Base-by-base conservation (phyloP, 2,888 invertebrate genomes). In the Elegia similella region DNA sequence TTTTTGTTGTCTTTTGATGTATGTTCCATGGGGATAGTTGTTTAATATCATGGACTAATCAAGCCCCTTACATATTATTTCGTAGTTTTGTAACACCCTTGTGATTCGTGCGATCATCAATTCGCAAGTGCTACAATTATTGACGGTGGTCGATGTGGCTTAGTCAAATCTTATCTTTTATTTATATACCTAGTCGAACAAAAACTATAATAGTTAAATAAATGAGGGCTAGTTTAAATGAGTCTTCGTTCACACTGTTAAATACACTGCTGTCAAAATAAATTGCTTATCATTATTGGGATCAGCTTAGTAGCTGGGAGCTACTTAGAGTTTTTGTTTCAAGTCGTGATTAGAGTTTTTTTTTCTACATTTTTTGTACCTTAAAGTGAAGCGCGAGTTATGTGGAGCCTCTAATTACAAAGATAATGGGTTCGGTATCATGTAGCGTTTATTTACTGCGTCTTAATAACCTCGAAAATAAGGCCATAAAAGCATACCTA, bases 241-340 rank as follows among this genome's bases (percentile, higher is more conserved):
- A 48, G 56, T 42, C 42, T 48, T 56, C 50, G 15, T 44, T 47
- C 42, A 56, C 48, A 48, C 38, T 55, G 61, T 58, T 74, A 71
- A 71, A 69, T 70, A 72, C 60, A 64, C 62, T 60, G 38, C 64
- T 72, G 78, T 74, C 74, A 71, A 69, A 74, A 78, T 62, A 70
- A 75, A 75, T 75, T 69, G 68, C 65, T 55, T 42, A n/a, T 29
- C 57, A 60, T 65, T 65, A 68, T 71, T 68, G 58, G 44, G 52
- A 55, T 52, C 55, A 56, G 60, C 63, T 75, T 77, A 42, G 43
- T 29, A 54, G 43, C 17, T 44, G 34, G 6, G n/a, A 30, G 42
- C 43, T 59, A 43, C 17, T 54, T 16, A 29, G 17, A 47, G 34
- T 62, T 65, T 67, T 70, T 69, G 62, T 55, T 57, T 48, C 17